A percentile compares a stretch with the other conserved stretches of the same genome.
phyloP scores from a whole-genome alignment of 2,888 invertebrate species.

The Sturmia bella region DNA sequence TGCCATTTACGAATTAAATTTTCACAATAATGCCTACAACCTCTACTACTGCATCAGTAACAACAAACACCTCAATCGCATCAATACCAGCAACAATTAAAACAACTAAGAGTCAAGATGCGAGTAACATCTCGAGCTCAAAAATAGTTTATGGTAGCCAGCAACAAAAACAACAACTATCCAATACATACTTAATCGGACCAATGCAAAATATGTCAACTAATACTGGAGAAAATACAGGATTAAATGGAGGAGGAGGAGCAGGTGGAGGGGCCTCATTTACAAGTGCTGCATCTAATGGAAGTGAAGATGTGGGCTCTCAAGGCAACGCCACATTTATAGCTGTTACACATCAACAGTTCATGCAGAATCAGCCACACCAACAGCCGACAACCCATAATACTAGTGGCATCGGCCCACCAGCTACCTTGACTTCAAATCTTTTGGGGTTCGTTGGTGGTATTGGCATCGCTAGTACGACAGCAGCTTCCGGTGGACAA shows the following conservation, averaged over 20 bases:
- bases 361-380: conserved; percentile 45
- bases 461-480: conserved; percentile 68
- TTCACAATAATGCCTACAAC: conserved; percentile 61
- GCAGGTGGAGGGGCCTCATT: background rate
- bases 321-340: conserved; percentile 52
- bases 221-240: conserved; percentile 8
- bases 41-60: conserved; percentile 50
- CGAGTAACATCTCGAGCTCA: conserved; percentile 32
- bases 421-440: conserved; percentile 68
- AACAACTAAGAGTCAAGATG: conserved; percentile 43
- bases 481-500: conserved; percentile 55
- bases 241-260: background rate
- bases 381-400: conserved; percentile 53
- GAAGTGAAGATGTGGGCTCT: conserved; percentile 41
- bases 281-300: conserved; percentile 2
- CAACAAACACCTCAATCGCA: conserved; percentile 36
- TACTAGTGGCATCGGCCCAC: conserved; percentile 64
- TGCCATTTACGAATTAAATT: conserved; percentile 7
- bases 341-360: conserved; percentile 61
- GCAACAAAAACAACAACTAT: conserved; percentile 41
- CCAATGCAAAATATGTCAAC: conserved; percentile 61
- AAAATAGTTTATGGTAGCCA: conserved; percentile 50
- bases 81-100: conserved; percentile 54
- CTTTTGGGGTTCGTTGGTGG: conserved; percentile 70
- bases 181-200: conserved; percentile 64